Base-by-base conservation (phyloP, 2,888 invertebrate genomes). In the Polydesmus complanatus region DNA sequence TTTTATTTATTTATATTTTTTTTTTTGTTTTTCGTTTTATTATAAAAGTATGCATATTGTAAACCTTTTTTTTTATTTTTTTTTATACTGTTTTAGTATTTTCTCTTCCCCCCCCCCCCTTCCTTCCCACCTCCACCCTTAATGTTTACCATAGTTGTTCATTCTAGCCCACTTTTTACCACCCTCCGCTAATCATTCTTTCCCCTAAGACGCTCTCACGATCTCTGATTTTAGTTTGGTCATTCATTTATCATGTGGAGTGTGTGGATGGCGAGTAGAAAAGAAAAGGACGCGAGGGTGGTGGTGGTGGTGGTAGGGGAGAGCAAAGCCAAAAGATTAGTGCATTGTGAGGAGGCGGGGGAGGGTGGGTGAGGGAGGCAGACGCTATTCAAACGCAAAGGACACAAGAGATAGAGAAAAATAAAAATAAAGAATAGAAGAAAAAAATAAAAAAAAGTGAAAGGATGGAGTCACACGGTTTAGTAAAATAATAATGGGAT, bases 181-280 rank as follows among this genome's bases (percentile, higher is more conserved):
- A 51, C 3, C 51, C n/a, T 51, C 51, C n/a, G n/a, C n/a, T 51
- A n/a, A 51, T 51, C 51, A 51, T 51, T 22, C n/a, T 51, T 22
- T 8, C 22, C 37, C 37, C 14, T 37, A 37, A 37, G 37, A 27
- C 37, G 8, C 55, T 55, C 37, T 19, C 27, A 27, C 27, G 37
- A 55, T 27, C 55, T 19, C 55, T 22, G 55, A 55, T 55, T 55
- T 55, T 27, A 27, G 55, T 37, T 55, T 55, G 22, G 27, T 22
- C 27, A 27, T 55, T 27, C 55, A 55, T 55, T 55, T 55, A 55
- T 55, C 55, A 55, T 55, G 55, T 27, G 55, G 55, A 55, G 37
- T 22, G 22, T 55, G 27, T 26, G 27, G 55, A 22, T 26, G 55
- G 55, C 27, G 55, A 27, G 55, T 27, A 27, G 19, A 19, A 53